Evolutionary conservation across 2,797 vertebrate species (phyloP).

Genomic region (Poecilia picta): DNA sequence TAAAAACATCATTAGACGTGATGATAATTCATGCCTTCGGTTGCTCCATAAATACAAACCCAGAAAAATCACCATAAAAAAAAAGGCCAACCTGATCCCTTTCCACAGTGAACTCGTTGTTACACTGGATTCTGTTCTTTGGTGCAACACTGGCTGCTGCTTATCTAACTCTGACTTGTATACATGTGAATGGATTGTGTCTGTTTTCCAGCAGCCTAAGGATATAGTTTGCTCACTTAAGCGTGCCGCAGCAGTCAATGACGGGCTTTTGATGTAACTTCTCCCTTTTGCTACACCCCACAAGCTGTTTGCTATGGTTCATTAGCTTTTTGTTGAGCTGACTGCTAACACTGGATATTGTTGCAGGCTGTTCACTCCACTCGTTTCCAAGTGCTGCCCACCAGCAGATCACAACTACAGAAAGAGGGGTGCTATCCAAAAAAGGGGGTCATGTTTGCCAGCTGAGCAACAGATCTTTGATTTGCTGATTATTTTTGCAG

Average conservation of each 20-base stretch:
- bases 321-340: slow-evolving; percentile 79
- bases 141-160: slow-evolving; percentile 17
- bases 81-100: slow-evolving; percentile 14
- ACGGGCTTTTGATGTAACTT: slow-evolving; percentile 73
- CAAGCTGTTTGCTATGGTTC: slow-evolving; percentile 79
- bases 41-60: background rate
- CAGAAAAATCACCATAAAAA: background rate
- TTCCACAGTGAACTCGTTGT: slow-evolving; percentile 35
- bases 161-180: slow-evolving; percentile 45
- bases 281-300: slow-evolving; percentile 71
- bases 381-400: slow-evolving; percentile 62
- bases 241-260: slow-evolving; percentile 59
- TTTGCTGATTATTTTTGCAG: slow-evolving; percentile 14
- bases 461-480: slow-evolving; percentile 28
- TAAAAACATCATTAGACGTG: background rate
- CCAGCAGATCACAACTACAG: slow-evolving; percentile 50
- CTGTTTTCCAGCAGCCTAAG: slow-evolving; percentile 63
- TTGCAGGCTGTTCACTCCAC: slow-evolving; percentile 72
- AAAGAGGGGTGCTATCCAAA: slow-evolving; percentile 1
- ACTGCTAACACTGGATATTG: slow-evolving; percentile 77
- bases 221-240: slow-evolving; percentile 74
- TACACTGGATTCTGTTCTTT: slow-evolving; percentile 27
- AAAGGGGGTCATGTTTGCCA: slow-evolving; percentile 50
- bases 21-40: background rate
- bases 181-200: slow-evolving; percentile 65